Evolutionary conservation across 2,113 vertebrate genomes (phyloP).

Genomic region (Rhinolophus sinicus): DNA sequence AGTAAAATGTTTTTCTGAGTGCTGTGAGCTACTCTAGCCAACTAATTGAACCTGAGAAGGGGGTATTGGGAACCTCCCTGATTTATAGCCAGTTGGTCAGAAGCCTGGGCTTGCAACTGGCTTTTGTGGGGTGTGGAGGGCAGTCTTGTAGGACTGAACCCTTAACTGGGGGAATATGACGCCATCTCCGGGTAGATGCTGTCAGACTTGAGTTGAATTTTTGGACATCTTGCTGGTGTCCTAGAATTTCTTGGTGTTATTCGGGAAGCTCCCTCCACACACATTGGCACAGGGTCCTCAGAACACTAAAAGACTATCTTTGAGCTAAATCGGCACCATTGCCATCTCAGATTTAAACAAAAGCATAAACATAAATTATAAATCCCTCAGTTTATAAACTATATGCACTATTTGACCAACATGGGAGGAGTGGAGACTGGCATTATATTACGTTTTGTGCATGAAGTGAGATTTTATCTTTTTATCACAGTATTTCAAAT

Average conservation of each 20-base stretch:
- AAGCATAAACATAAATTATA: background rate
- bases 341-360: conserved; percentile 23
- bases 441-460: background rate
- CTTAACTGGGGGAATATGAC: background rate
- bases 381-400: conserved; percentile 8
- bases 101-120: background rate
- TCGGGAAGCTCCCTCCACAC: background rate
- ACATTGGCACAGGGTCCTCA: background rate
- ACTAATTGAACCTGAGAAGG: background rate
- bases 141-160: background rate
- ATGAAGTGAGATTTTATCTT: background rate
- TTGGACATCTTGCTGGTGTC: background rate
- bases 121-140: background rate
- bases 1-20: background rate
- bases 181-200: background rate
- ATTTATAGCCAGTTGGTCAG: background rate
- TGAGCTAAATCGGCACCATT: background rate
- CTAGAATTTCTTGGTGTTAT: background rate
- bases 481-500: background rate
- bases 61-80: background rate
- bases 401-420: background rate
- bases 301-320: background rate
- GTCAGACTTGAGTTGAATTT: background rate
- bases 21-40: background rate
- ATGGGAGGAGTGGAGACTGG: background rate